Base-by-base conservation (phyloP, 2,888 invertebrate species). In the Hybos culiciformis region DNA sequence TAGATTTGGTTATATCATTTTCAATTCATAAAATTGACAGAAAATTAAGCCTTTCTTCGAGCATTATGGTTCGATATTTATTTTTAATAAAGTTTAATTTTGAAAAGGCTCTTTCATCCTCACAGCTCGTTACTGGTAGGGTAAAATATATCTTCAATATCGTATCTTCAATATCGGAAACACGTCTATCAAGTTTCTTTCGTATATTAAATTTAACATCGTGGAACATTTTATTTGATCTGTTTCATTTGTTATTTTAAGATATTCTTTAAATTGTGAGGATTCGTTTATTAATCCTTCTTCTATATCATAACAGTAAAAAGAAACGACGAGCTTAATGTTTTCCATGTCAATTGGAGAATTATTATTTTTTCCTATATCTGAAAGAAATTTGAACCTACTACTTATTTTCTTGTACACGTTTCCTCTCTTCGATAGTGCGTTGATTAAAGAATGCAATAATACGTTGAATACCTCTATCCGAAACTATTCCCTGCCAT, bases 231-330 rank as follows among this genome's bases (percentile, higher is more conserved):
- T 26, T 26, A 3, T 26, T 26, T 12, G 9, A 26, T 26, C 26
- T 26, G 9, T 26, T 26, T 26, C 6, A 31, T 9, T 26, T 26
- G 26, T 26, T 12, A 26, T 26, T 26, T 26, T 26, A 26, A 26
- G 9, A 26, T 26, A 26, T 26, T 26, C 26, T 26, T 12, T 26
- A 26, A 26, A 26, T 26, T 26, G 26, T 26, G 12, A 14, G 15
- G 11, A 26, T 26, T 26, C 26, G 12, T 26, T 26, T 12, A 26
- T 26, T 26, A 26, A 12, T 26, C 26, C 4, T 26, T 26, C 26
- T 7, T 26, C 7, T 26, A 26, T 26, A 26, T 26, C 26, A 26
- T 26, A 12, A 26, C 12, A 12, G 26, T 96, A 60, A 14, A 67
- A 42, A 33, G 18, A 40, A 4, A 26, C 11, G 26, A 26, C 26